A percentile compares a stretch with the other conserved stretches of the same genome.
Conservation (phyloP, 1,140 invertebrate species). For the Heliothis virescens region DNA sequence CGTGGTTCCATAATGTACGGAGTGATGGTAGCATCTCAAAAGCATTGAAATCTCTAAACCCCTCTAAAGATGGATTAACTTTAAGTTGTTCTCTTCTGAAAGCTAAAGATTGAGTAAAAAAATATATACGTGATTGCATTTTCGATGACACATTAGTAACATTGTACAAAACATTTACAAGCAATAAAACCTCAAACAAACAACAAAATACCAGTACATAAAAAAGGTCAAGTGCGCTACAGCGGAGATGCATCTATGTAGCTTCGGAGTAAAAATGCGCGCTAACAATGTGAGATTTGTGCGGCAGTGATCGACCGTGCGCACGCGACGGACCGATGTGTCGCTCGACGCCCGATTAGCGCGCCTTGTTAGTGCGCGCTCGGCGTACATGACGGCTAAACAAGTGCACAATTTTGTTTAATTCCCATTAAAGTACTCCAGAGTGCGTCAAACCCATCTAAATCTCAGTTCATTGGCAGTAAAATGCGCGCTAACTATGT, state of each 20-base stretch:
- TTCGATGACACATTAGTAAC: too few species aligned
- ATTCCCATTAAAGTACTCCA: not conserved
- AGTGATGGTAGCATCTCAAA: not conserved
- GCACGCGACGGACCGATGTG: slow-evolving; percentile 49
- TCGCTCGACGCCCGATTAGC: slow-evolving; percentile 52
- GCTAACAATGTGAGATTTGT: slow-evolving; percentile 47
- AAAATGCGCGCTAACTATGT: slow-evolving; percentile 19
- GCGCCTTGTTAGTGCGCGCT: slow-evolving; percentile 39
- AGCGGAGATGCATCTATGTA: slow-evolving; percentile 28
- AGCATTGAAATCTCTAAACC: too few species aligned
- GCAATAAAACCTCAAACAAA: not conserved
- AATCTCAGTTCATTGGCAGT: slow-evolving; percentile 8
- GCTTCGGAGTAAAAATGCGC: slow-evolving; percentile 27
- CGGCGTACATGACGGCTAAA: slow-evolving; percentile 33
- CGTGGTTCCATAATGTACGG: slow-evolving; percentile 1
- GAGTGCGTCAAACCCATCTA: slow-evolving; percentile 5
- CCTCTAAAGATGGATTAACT: too few species aligned
- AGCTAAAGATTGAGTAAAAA: not conserved
- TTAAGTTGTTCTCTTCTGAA: too few species aligned
- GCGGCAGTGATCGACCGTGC: slow-evolving; percentile 47
- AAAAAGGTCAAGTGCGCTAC: slow-evolving; percentile 12
- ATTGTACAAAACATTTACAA: too few species aligned
- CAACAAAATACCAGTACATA: not conserved
- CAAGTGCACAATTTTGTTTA: not conserved
- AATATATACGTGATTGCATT: not conserved